Percentiles rank a stretch among this genome's conserved stretches.
phyloP scores from a whole-genome alignment of 35 echinoderm and acorn worm species.

The Eucidaris tribuloides region DNA sequence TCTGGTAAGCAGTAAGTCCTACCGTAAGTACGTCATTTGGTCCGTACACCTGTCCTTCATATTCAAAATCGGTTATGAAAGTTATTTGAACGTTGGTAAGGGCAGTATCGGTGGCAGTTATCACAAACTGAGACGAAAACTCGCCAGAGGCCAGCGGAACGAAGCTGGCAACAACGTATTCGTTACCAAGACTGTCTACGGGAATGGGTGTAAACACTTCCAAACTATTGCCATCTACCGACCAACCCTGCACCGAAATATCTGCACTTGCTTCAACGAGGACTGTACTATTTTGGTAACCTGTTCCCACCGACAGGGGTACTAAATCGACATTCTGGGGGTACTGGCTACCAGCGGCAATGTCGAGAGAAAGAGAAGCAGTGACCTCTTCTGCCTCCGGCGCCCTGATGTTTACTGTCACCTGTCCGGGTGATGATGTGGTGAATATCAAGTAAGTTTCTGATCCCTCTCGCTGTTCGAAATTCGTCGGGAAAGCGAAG shows the following conservation, averaged over 20 bases:
- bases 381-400: neutral
- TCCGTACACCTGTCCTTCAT: neutral
- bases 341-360: neutral
- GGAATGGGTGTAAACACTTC: constrained; percentile 78
- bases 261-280: constrained; percentile 27
- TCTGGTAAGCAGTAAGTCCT: constrained; percentile 36
- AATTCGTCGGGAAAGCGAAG: neutral
- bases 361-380: neutral
- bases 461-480: neutral
- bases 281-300: constrained; percentile 66
- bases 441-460: constrained; percentile 1
- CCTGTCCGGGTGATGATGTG: neutral
- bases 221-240: constrained; percentile 29
- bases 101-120: neutral
- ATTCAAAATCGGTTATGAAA: neutral
- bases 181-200: constrained; percentile 46
- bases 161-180: constrained; percentile 82
- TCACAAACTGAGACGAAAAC: neutral
- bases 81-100: neutral
- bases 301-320: constrained; percentile 30
- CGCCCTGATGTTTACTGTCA: neutral
- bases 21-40: constrained; percentile 35
- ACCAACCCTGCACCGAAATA: constrained; percentile 62
- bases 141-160: neutral
- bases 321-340: neutral